Conservation (phyloP, 2,113 vertebrate genomes). For the Sisor rabdophorus region DNA sequence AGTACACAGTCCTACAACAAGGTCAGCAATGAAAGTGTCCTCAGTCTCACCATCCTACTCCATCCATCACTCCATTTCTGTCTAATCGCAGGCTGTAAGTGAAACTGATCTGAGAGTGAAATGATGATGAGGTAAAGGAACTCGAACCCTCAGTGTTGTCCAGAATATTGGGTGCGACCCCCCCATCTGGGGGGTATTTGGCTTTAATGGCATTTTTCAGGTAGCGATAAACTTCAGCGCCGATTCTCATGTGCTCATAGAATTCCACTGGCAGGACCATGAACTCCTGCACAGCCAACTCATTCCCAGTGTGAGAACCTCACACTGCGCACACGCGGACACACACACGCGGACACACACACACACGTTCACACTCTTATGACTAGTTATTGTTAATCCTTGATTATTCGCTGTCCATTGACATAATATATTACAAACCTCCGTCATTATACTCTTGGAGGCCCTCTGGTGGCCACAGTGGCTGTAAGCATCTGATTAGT, state of each 20-base stretch:
- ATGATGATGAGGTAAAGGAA: neutral
- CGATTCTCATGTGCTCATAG: slow-evolving; percentile 85
- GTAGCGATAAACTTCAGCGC: slow-evolving; percentile 87
- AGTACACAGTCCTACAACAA: slow-evolving; percentile 86
- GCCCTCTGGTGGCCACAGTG: too few relatives aligned
- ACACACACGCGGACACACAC: slow-evolving; percentile 54
- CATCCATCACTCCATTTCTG: slow-evolving; percentile 65
- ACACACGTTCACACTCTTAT: neutral
- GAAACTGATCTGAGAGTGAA: neutral
- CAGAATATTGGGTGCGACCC: slow-evolving; percentile 87
- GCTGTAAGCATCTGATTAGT: too few relatives aligned
- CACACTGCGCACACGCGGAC: slow-evolving; percentile 89
- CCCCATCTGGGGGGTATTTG: slow-evolving; percentile 89
- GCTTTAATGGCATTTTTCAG: slow-evolving; percentile 86
- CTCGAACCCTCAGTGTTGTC: slow-evolving; percentile 81
- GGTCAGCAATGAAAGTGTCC: slow-evolving; percentile 85
- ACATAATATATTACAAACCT: too few relatives aligned
- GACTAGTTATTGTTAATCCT: too few relatives aligned
- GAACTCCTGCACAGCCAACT: slow-evolving; percentile 93
- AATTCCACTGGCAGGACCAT: slow-evolving; percentile 88
- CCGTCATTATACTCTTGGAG: too few relatives aligned
- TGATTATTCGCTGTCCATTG: too few relatives aligned
- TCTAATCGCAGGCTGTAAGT: too few relatives aligned
- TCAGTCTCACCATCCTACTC: slow-evolving; percentile 91
- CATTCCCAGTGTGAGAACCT: slow-evolving; percentile 86